A percentile compares a stretch with the other conserved stretches of the same genome.
Conservation (phyloP, 2,113 vertebrate genomes). For the Syngnathus scovelli region DNA sequence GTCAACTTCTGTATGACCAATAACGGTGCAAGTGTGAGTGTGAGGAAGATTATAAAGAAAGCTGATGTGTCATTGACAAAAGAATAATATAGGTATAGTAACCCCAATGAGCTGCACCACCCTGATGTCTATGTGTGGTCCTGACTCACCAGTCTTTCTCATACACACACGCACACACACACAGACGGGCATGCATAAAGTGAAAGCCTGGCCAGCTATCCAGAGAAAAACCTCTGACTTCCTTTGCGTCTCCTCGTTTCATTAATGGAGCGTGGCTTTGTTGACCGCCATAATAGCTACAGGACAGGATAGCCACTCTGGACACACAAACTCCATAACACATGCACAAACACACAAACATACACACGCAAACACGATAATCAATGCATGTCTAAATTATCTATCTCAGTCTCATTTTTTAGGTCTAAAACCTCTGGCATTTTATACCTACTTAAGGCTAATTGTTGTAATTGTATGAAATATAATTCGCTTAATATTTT, state of each 20-base stretch:
- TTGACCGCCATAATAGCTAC: conserved; percentile 49
- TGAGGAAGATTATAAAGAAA: neutral
- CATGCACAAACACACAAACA: too few species aligned
- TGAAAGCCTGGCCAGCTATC: conserved; percentile 49
- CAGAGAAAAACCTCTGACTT: conserved; percentile 49
- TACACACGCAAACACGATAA: too few species aligned
- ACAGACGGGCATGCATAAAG: conserved; percentile 6
- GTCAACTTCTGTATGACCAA: conserved; percentile 20
- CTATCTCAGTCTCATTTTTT: too few species aligned
- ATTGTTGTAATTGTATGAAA: too few species aligned
- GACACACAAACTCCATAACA: neutral
- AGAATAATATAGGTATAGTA: conserved; percentile 58
- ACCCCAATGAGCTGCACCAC: conserved; percentile 34
- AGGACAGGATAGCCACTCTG: conserved; percentile 40
- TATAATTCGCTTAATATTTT: too few species aligned
- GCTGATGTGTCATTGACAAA: conserved; percentile 33
- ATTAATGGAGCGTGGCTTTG: conserved; percentile 58
- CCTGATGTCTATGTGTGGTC: conserved; percentile 34
- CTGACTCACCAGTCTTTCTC: neutral
- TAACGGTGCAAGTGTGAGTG: conserved; percentile 2
- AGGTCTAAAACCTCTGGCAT: too few species aligned
- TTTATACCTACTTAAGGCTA: too few species aligned
- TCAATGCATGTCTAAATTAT: too few species aligned
- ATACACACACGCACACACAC: conserved; percentile 14
- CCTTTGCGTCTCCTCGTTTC: conserved; percentile 56